Percentiles rank a stretch among this genome's conserved stretches.
Conservation (phyloP, 2,113 vertebrate species). For the Podiceps cristatus region DNA sequence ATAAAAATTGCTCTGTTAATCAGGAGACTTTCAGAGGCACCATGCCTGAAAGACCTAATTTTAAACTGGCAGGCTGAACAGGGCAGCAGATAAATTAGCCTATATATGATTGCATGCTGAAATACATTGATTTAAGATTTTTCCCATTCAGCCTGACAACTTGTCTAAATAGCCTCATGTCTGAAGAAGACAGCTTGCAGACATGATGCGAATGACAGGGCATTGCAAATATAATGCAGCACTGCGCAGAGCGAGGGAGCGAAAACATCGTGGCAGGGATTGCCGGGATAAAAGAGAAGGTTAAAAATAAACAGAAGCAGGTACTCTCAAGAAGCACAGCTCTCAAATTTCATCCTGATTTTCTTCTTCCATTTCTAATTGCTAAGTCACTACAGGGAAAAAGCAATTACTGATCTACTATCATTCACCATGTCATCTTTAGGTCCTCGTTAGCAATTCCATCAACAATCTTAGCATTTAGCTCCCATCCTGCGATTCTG, state of each 20-base stretch:
- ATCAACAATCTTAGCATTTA: background rate
- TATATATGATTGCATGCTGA: slow-evolving; percentile 67
- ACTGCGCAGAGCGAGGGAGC: slow-evolving; percentile 11
- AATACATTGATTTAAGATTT: slow-evolving; percentile 77
- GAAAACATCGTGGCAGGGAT: background rate
- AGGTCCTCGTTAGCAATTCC: slow-evolving; percentile 53
- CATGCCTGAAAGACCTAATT: slow-evolving; percentile 58
- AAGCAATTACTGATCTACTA: slow-evolving; percentile 49
- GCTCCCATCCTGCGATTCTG: background rate
- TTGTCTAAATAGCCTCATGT: slow-evolving; percentile 75
- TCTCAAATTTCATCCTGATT: slow-evolving; percentile 28
- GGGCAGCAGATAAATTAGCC: slow-evolving; percentile 74
- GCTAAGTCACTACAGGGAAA: slow-evolving; percentile 29
- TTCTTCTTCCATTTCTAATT: slow-evolving; percentile 35
- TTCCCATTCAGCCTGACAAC: slow-evolving; percentile 75
- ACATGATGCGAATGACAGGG: slow-evolving; percentile 64
- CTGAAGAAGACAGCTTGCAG: slow-evolving; percentile 73
- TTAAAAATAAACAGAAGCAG: slow-evolving; percentile 47
- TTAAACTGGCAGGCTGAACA: slow-evolving; percentile 68
- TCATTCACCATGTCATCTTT: slow-evolving; percentile 20
- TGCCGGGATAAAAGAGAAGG: background rate
- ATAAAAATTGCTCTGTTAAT: slow-evolving; percentile 74
- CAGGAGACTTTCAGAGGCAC: slow-evolving; percentile 50
- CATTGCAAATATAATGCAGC: slow-evolving; percentile 55
- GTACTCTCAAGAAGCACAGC: background rate